A percentile compares a stretch with the other conserved stretches of the same genome.
These are phyloP conservation scores for Serilophus lunatus DNA, from an alignment of 2,113 vertebrate species.

Conservation along the genomic window DNA sequence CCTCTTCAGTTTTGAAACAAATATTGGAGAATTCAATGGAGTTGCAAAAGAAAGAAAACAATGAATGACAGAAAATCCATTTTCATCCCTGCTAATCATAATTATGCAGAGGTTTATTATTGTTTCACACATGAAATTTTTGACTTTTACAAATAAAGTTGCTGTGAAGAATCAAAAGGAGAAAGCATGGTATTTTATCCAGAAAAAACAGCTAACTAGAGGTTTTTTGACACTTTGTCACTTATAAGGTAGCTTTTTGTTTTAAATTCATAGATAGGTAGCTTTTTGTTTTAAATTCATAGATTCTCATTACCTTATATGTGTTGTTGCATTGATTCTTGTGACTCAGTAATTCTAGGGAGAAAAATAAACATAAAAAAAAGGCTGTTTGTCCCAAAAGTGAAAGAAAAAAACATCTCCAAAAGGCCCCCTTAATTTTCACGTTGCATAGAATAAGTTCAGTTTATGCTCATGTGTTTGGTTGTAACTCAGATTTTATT, in stretches of 20 bases:
- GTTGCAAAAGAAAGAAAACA: not conserved
- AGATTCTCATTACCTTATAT: rapidly evolving
- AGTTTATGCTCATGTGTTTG: not conserved
- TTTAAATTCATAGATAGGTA: too few relatives aligned
- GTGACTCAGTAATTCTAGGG: not conserved
- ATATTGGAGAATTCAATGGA: not conserved
- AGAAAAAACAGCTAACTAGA: not conserved
- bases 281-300: not conserved
- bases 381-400: not conserved
- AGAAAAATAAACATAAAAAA: not conserved
- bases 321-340: not conserved
- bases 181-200: not conserved
- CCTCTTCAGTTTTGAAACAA: not conserved
- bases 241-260: not conserved
- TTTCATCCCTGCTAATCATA: not conserved
- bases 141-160: not conserved
- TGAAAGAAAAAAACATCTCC: not conserved
- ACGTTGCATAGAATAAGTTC: not conserved
- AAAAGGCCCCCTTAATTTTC: not conserved
- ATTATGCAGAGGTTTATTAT: not conserved
- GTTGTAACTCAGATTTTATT: not conserved
- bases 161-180: not conserved
- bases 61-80: not conserved
- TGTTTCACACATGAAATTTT: not conserved
- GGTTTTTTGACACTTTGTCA: not conserved